A percentile compares a stretch with the other conserved stretches of the same genome.
phyloP scores from a whole-genome alignment of 2,113 vertebrate species.

The Eurypyga helias region DNA sequence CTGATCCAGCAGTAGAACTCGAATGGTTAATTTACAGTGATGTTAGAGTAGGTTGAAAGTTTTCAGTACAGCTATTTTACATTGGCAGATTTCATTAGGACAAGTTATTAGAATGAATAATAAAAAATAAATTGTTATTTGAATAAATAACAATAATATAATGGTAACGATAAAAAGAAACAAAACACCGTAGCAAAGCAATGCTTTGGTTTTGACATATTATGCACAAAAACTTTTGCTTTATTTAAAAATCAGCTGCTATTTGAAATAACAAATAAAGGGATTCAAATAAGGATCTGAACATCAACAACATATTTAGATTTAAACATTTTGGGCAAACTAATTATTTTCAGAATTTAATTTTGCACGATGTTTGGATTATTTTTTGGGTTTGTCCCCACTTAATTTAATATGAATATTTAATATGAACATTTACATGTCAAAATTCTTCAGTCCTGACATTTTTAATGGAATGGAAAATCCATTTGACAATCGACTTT shows the following conservation, averaged over 20 bases:
- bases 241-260: neutral
- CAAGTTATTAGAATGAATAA: neutral
- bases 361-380: neutral
- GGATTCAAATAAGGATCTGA: neutral
- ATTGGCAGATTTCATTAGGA: neutral
- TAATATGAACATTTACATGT: slow-evolving; percentile 56
- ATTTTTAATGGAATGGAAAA: slow-evolving; percentile 63
- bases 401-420: slow-evolving; percentile 34
- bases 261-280: neutral
- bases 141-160: neutral
- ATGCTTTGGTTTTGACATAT: neutral
- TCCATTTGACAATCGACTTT: slow-evolving; percentile 61
- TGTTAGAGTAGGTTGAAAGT: neutral
- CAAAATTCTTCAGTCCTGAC: slow-evolving; percentile 57
- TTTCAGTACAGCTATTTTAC: neutral
- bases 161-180: neutral
- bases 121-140: neutral
- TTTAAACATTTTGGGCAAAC: neutral
- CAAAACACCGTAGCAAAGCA: neutral
- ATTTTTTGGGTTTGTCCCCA: neutral
- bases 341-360: neutral
- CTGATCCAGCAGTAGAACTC: neutral
- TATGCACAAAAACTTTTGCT: neutral
- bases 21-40: neutral
- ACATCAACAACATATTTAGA: neutral